Evolutionary conservation across 2,888 invertebrate genomes (phyloP), one percentile per base, ranked within the genome.

Genomic region (Glaucopsyche alexis): DNA sequence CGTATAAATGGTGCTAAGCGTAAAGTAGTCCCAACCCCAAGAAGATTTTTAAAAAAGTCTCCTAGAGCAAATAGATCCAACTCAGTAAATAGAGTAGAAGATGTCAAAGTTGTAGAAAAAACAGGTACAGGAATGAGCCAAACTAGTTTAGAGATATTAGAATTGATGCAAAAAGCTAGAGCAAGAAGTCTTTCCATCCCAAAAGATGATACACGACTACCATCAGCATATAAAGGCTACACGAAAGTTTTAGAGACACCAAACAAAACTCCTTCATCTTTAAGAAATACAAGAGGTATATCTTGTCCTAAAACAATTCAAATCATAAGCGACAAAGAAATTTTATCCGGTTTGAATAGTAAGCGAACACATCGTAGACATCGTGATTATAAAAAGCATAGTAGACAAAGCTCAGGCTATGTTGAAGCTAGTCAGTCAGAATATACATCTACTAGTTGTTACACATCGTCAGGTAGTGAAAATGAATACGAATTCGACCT

Each of bases 171-270:
- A 81, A 90, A 91, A 82, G 86, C 92, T 64, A 85, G 93, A 82
- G 91, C 93, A 49, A 87, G 93, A 82, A 93, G 93, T 77, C 81
- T 93, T 47, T 93, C 93, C 0, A 91, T 93, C 79, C 89, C 93
- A n/a, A 93, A 93, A 83, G 93, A 93, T 77, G 93, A 93, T 78
- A 85, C 89, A 55, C 86, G 87, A 79, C 79, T 90, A 73, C 87
- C 85, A 78, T 74, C 81, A 47, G 90, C 85, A 65, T 91, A 91
- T 76, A 88, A 84, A 80, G 78, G 79, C 42, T 79, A 89, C 14
- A 83, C 85, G 38, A 94, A 93, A 84, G 89, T 89, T 64, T 89
- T 95, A 75, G 92, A 94, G 79, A 93, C 94, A 8, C 95, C 95
- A 40, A 92, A 88, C 71, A 92, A 89, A 83, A 90, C 90, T 0